Percentiles rank a stretch among this genome's conserved stretches.
phyloP scores from a whole-genome alignment of 2,888 invertebrate species.

The Nesidiocoris tenuis region DNA sequence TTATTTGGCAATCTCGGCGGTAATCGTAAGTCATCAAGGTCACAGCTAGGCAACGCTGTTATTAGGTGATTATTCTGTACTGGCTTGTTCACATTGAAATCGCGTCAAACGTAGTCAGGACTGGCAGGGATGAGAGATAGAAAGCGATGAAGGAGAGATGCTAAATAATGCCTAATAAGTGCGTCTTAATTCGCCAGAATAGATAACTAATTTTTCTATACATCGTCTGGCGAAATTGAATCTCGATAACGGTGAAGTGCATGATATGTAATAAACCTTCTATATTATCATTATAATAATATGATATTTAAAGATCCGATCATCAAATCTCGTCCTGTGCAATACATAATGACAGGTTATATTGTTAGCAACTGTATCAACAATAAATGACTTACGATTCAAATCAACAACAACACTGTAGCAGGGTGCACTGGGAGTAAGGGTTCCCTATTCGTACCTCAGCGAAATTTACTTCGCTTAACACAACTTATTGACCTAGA shows the following conservation, averaged over 20 bases:
- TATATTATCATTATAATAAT: background rate
- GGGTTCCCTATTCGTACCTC: constrained; percentile 33
- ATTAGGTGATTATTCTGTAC: no score
- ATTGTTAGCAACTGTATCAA: constrained; percentile 26
- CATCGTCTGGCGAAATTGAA: background rate
- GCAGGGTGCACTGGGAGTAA: constrained; percentile 37
- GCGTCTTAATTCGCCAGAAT: background rate
- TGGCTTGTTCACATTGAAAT: no score
- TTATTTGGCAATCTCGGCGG: no score
- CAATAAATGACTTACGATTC: constrained; percentile 35
- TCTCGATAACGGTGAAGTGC: background rate
- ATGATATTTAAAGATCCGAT: background rate
- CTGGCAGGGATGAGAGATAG: background rate
- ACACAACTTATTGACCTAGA: constrained; percentile 38
- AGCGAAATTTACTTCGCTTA: constrained; percentile 36
- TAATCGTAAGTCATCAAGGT: no score
- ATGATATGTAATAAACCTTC: background rate
- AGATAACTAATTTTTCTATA: background rate
- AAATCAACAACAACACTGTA: constrained; percentile 38
- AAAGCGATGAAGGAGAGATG: background rate
- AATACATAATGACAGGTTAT: constrained; percentile 26
- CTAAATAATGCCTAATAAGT: background rate
- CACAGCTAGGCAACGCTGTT: no score
- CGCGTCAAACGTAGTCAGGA: background rate
- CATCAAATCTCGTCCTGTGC: background rate